Percentiles rank a stretch among this genome's conserved stretches.
These are phyloP conservation scores for Asarcornis scutulata DNA, from an alignment of 2,113 vertebrate species.

Conservation along the genomic window DNA sequence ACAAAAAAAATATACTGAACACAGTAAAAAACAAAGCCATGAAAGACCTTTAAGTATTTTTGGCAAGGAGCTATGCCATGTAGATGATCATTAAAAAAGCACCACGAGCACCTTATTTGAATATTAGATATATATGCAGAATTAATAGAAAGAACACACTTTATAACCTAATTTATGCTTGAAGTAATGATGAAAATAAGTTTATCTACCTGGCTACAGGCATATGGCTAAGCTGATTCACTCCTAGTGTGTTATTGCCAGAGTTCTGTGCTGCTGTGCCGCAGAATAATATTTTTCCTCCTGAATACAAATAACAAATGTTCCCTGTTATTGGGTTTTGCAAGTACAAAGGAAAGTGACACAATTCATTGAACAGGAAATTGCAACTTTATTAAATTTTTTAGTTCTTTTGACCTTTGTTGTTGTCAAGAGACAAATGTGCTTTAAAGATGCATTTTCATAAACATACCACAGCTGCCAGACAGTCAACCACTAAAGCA, in stretches of 20 bases:
- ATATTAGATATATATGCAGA: neutral
- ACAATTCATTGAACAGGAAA: constrained; percentile 53
- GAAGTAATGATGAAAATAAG: neutral
- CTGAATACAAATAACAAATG: constrained; percentile 65
- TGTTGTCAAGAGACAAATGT: constrained; percentile 29
- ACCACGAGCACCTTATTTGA: constrained; percentile 3
- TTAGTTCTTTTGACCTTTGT: constrained; percentile 19
- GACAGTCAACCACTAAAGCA: constrained; percentile 10
- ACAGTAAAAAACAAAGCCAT: neutral
- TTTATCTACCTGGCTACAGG: constrained; percentile 56
- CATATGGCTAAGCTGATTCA: neutral
- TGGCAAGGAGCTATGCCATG: neutral
- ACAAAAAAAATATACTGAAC: neutral
- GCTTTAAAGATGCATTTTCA: constrained; percentile 45
- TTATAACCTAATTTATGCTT: neutral
- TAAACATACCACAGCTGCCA: constrained; percentile 53
- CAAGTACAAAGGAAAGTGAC: constrained; percentile 17
- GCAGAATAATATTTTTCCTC: neutral
- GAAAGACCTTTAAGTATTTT: neutral
- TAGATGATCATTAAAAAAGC: constrained; percentile 20
- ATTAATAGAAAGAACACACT: constrained; percentile 2
- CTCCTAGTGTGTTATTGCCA: neutral
- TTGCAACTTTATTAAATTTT: constrained; percentile 49
- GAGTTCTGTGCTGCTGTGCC: neutral
- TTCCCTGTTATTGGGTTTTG: constrained; percentile 24